phyloP scores from a whole-genome alignment of 2,113 vertebrate genomes.

The Upupa epops region DNA sequence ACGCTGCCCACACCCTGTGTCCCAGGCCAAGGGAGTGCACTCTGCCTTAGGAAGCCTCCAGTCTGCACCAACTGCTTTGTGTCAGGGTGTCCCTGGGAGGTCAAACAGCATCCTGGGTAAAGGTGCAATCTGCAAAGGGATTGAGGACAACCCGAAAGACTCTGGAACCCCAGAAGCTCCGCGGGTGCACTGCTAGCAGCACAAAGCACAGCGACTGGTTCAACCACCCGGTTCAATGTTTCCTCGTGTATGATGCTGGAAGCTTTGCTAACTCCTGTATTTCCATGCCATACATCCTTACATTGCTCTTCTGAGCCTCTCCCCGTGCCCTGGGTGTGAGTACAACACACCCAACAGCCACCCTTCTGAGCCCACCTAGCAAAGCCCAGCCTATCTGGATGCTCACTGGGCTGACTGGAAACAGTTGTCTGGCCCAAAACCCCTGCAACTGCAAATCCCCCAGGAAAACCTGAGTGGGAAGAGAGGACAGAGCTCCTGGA shows the following conservation, averaged over 20 bases:
- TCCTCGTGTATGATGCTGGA: not conserved
- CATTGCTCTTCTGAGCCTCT: not conserved
- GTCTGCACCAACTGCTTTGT: too few relatives aligned
- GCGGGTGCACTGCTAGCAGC: not conserved
- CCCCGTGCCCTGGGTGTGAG: not conserved
- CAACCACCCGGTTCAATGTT: not conserved
- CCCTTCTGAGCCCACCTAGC: not conserved
- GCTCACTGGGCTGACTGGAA: not conserved
- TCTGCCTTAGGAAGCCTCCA: too few relatives aligned
- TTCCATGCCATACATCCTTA: not conserved
- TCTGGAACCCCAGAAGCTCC: not conserved
- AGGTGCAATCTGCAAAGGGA: not conserved
- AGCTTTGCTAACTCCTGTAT: not conserved
- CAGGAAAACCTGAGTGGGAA: not conserved
- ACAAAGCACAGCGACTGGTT: not conserved
- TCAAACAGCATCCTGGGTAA: not conserved
- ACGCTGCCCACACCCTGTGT: too few relatives aligned
- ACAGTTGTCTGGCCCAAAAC: not conserved
- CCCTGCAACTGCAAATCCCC: not conserved
- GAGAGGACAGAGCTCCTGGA: not conserved
- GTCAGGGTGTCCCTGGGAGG: not conserved
- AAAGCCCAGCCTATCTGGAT: not conserved
- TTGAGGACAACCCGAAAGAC: not conserved
- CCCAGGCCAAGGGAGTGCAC: too few relatives aligned
- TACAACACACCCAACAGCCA: not conserved